phyloP scores from a whole-genome alignment of 2,113 vertebrate genomes.

The Delphinapterus leucas region DNA sequence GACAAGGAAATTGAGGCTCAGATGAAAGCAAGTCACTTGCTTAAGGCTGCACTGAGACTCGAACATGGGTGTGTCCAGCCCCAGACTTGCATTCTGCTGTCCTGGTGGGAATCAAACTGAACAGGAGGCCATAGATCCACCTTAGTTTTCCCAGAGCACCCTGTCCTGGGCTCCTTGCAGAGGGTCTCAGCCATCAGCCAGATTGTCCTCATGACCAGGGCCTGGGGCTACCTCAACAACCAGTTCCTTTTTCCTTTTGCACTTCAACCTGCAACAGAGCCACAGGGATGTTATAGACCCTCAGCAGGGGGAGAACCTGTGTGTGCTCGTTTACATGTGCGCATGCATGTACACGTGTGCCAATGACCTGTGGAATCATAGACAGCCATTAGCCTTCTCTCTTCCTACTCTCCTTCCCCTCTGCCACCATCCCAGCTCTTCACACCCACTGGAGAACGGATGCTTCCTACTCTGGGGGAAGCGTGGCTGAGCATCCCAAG shows the following conservation, averaged over 20 bases:
- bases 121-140: neutral
- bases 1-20: neutral
- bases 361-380: neutral
- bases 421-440: neutral
- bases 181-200: neutral
- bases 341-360: fast-evolving
- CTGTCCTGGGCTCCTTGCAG: neutral
- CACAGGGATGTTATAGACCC: neutral
- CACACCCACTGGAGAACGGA: neutral
- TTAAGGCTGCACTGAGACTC: neutral
- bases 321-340: fast-evolving
- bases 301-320: neutral
- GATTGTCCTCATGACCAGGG: neutral
- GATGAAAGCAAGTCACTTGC: neutral
- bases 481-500: neutral
- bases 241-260: neutral
- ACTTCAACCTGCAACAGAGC: neutral
- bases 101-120: neutral
- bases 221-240: neutral
- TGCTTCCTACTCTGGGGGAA: neutral
- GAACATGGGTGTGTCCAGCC: neutral
- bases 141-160: neutral
- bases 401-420: neutral
- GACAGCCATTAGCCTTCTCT: neutral
- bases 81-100: neutral